Evolutionary conservation across 2,113 vertebrate genomes (phyloP).

Genomic region (Mixornis gularis): DNA sequence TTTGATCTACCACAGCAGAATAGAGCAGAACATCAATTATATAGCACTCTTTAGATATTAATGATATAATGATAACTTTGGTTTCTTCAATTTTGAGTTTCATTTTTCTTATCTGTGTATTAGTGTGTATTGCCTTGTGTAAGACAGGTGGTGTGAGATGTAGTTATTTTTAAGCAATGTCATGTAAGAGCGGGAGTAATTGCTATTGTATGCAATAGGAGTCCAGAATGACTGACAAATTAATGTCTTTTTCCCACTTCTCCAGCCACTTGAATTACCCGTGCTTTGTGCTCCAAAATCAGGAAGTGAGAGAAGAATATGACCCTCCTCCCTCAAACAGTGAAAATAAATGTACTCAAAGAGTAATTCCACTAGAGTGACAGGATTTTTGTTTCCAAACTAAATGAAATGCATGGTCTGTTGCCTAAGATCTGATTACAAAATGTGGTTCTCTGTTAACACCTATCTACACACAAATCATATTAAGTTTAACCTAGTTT

Average conservation of each 20-base stretch:
- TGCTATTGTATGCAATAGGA: background rate
- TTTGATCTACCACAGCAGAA: background rate
- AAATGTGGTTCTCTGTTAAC: slow-evolving; percentile 2
- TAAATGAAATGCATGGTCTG: background rate
- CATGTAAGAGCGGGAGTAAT: background rate
- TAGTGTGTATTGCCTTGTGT: background rate
- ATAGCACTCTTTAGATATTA: background rate
- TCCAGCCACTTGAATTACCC: background rate
- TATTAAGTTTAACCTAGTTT: slow-evolving; percentile 40
- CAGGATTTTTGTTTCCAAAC: background rate
- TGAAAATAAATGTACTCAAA: background rate
- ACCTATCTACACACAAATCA: background rate
- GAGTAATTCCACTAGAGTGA: background rate
- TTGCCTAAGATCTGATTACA: slow-evolving; percentile 13
- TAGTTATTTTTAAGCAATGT: background rate
- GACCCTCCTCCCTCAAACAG: background rate
- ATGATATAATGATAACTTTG: background rate
- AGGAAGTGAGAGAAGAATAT: background rate
- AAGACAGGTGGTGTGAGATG: background rate
- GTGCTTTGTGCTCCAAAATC: background rate
- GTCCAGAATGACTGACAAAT: background rate
- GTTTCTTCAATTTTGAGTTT: background rate
- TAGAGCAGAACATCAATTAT: background rate
- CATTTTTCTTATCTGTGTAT: background rate
- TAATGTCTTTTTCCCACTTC: background rate